Conservation (phyloP, 2,888 invertebrate species). For the Acleris literana region DNA sequence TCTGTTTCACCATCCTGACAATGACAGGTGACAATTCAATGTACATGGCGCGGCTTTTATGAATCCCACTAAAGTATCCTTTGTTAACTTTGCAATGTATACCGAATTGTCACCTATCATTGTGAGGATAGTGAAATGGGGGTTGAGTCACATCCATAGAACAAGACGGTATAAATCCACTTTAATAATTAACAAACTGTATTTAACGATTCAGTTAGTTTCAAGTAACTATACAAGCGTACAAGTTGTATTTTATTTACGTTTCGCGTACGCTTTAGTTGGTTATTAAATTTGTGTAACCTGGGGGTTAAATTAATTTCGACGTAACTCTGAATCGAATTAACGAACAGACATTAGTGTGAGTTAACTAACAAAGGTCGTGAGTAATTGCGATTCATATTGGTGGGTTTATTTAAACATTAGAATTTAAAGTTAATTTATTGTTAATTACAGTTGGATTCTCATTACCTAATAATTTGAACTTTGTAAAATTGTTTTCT, state of each 20-base stretch:
- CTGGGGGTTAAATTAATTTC: constrained; percentile 24
- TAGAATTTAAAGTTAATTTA: constrained; percentile 2
- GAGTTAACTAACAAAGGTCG: constrained; percentile 11
- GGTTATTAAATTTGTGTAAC: constrained; percentile 25
- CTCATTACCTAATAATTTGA: too few relatives aligned
- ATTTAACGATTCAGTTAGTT: neutral
- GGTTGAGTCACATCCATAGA: too few relatives aligned
- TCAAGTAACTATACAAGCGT: neutral
- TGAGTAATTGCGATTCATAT: constrained; percentile 11
- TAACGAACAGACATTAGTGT: constrained; percentile 23
- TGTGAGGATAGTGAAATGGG: too few relatives aligned
- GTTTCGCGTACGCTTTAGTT: constrained; percentile 13
- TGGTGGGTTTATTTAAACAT: constrained; percentile 5
- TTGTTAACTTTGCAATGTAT: too few relatives aligned
- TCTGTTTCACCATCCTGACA: too few relatives aligned
- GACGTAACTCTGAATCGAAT: constrained; percentile 20
- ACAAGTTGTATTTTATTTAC: constrained; percentile 18
- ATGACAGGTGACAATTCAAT: too few relatives aligned
- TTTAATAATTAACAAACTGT: neutral
- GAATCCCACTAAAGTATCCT: too few relatives aligned
- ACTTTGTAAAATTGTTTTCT: too few relatives aligned
- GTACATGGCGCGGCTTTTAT: too few relatives aligned
- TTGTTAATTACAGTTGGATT: neutral
- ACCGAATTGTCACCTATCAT: too few relatives aligned
- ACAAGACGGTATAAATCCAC: neutral